Base-by-base conservation (phyloP, 2,113 vertebrate genomes). In the Illadopsis cleaveri region DNA sequence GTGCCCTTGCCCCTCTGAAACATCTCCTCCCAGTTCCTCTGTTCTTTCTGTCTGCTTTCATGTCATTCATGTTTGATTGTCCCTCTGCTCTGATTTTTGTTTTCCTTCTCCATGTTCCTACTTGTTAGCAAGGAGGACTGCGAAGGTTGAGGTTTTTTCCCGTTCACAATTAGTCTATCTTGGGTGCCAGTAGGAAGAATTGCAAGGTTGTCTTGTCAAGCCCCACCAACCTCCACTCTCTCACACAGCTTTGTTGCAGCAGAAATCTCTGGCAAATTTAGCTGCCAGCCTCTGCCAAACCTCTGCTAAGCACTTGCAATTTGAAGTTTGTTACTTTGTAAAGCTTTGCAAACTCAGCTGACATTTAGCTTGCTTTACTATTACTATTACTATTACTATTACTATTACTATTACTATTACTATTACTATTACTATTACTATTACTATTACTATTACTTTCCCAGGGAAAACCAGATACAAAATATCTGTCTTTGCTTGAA, bases 41-140 rank as follows among this genome's bases (percentile, higher is more conserved):
- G 10, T 31, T 60, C 37, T 44, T 42, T n/a, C 30, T 79, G 17
- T 17, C 44, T 70, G 9, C 6, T 78, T 79, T 78, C 27, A 21
- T 6, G 10, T 35, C 19, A 8, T 40, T 83, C 42, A 17, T 2
- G 3, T 45, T 68, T 66, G 18, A 18, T 51, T 27, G 5, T 10
- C 66, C 38, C 37, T 58, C 19, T 84, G 27, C 25, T 89, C 22
- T 0, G 0, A 22, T 30, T 27, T 57, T 17, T 17, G 44, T 21
- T 75, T 89, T 82, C 42, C 54, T 28, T 30, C 28, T 85, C 70
- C 9, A 27, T 37, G 27, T 4, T 87, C 17, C 21, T 9, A 31
- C 27, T 58, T 24, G 15, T 42, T 82, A 72, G 50, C 17, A 53
- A 47, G 28, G 35, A 87, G 25, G 8, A n/a, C 35, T 28, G 18